Percentiles rank a stretch among this genome's conserved stretches.
phyloP scores from a whole-genome alignment of 2,797 vertebrate species.

The Onychomys leucogaster region DNA sequence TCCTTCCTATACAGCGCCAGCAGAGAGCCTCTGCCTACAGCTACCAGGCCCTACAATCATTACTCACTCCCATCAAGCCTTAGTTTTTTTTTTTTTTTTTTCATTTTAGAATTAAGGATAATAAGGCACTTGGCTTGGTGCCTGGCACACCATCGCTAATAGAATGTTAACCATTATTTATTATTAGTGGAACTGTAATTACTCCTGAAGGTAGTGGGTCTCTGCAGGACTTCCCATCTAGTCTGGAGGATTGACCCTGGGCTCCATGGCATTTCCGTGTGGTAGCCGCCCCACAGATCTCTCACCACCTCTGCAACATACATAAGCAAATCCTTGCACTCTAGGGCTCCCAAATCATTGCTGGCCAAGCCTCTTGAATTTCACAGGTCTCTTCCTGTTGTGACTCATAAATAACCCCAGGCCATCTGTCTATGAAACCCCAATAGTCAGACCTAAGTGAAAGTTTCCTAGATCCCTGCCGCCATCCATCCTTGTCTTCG shows the following conservation, averaged over 20 bases:
- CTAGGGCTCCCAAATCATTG: not conserved
- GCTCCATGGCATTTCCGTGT: not conserved
- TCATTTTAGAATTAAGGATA: conserved; percentile 2
- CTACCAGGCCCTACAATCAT: not conserved
- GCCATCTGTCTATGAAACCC: conserved; percentile 69
- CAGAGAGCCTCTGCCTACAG: not conserved
- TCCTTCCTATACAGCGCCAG: not conserved
- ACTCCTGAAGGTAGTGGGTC: not conserved
- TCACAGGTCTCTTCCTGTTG: conserved; percentile 60
- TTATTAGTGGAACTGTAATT: not conserved
- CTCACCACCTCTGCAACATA: fast-evolving
- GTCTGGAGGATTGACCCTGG: not conserved
- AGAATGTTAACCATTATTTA: not conserved
- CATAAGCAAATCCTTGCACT: not conserved
- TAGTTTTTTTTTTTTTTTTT: conserved; percentile 48
- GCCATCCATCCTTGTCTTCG: not conserved
- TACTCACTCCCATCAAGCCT: not conserved
- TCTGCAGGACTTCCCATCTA: not conserved
- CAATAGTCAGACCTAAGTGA: conserved; percentile 43
- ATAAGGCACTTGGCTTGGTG: not conserved
- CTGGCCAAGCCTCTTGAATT: not conserved
- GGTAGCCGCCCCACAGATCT: not conserved
- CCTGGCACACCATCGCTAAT: not conserved
- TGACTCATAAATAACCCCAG: conserved; percentile 62
- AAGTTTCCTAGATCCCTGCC: conserved; percentile 26